Evolutionary conservation across 23 tunicate genomes (phyloP), one percentile per base, ranked within the genome.

Genomic region (Trididemnum nubilum): DNA sequence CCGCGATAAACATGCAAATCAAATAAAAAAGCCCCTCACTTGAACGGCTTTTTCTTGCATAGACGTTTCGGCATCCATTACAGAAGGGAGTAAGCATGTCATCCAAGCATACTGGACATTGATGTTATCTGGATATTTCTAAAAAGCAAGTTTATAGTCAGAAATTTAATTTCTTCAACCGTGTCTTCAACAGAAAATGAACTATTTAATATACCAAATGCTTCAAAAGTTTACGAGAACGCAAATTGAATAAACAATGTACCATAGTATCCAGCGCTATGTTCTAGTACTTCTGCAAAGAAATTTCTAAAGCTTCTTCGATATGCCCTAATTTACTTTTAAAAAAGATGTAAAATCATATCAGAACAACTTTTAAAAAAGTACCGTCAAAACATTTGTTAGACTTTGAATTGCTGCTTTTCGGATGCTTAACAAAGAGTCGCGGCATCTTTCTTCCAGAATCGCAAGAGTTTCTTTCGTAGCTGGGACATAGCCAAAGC

Each of bases 351-450:
- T n/a, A n/a, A n/a, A n/a, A n/a, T n/a, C n/a, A n/a, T n/a, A n/a
- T n/a, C n/a, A n/a, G n/a, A n/a, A n/a, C n/a, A 44, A 15, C 9
- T 44, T 44, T 61, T 24, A 15, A 61, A 3, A 34, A 85, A 83
- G 67, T 38, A 87, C 91, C 0, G 36, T 76, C 7, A 92, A 32
- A 9, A 92, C 83, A 25, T 58, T 58, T 0, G 88, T 86, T 7
- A 82, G 51, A 40, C 88, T 81, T 51, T 78, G 87, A 21, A 92
- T 63, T 2, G 97, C 97, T 1, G 34, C 26, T 39, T 92, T 92
- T 40, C 97, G 64, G 36, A 92, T 90, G 49, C 86, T 86, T 30
- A 92, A 35, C 71, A 89, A 30, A 1, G 92, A 92, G 50, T 92
- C 97, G 1, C 85, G 57, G 39, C 88, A 82, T 30, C 85, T 44